A percentile compares a stretch with the other conserved stretches of the same genome.
phyloP scores from a whole-genome alignment of 2,888 invertebrate species.

The Tenodera sinensis region DNA sequence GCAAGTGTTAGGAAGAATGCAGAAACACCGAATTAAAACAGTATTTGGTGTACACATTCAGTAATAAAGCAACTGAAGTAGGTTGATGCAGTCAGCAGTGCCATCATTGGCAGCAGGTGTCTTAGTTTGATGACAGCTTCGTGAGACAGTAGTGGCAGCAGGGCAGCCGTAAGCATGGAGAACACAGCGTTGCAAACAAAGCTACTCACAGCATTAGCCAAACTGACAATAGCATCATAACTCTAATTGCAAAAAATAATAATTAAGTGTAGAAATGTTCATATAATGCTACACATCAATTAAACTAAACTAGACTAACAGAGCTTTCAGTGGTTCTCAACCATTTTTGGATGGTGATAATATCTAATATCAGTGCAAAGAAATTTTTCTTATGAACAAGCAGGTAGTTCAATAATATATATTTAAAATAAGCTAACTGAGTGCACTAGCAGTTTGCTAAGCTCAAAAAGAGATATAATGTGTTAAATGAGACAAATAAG shows the following conservation, averaged over 20 bases:
- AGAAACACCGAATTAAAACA: not conserved
- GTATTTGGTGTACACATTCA: not conserved
- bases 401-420: not conserved
- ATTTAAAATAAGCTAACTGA: not conserved
- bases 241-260: not conserved
- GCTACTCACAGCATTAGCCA: constrained; percentile 14
- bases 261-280: not conserved
- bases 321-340: constrained; percentile 13
- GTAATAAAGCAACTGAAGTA: not conserved
- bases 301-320: not conserved
- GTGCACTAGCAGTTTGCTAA: not conserved
- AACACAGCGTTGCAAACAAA: constrained; percentile 17
- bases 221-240: not conserved
- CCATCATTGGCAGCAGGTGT: not conserved
- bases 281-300: not conserved
- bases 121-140: constrained; percentile 5
- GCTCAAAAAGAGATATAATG: too few species aligned
- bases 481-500: too few species aligned
- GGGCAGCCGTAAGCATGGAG: constrained; percentile 16
- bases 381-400: not conserved
- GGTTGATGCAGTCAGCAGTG: not conserved
- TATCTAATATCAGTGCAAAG: not conserved
- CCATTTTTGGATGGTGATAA: not conserved
- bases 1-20: not conserved
- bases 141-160: constrained; percentile 16